Conservation (phyloP, 2,888 invertebrate species). For the Drymonia ruficornis region DNA sequence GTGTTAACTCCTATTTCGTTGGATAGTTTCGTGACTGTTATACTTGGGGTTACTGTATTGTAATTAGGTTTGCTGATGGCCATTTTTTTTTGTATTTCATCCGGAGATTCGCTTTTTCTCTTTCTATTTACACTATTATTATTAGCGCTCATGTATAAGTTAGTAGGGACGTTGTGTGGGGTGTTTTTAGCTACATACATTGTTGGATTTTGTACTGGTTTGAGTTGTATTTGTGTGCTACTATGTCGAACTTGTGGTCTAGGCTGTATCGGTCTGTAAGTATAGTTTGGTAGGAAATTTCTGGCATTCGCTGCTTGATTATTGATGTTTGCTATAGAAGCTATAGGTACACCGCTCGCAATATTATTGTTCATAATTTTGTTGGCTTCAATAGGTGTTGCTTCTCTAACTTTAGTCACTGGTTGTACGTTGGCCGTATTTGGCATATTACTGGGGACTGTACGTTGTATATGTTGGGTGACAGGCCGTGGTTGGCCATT, state of each 20-base stretch:
- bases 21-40: constrained; percentile 41
- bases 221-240: constrained; percentile 10
- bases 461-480: constrained; percentile 17
- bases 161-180: constrained; percentile 20
- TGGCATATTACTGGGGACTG: constrained; percentile 9
- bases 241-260: constrained; percentile 44
- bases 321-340: constrained; percentile 12
- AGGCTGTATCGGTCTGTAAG: constrained; percentile 63
- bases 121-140: constrained; percentile 48
- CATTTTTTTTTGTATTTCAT: constrained; percentile 58
- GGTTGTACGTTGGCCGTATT: constrained; percentile 25
- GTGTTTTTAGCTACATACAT: constrained; percentile 14
- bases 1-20: constrained; percentile 50
- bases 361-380: constrained; percentile 16
- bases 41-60: constrained; percentile 31
- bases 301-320: constrained; percentile 14
- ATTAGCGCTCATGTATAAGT: constrained; percentile 24
- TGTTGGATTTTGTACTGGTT: constrained; percentile 8
- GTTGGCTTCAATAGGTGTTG: constrained; percentile 19
- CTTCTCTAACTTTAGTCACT: constrained; percentile 25
- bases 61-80: constrained; percentile 24
- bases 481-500: constrained; percentile 34
- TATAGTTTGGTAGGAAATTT: constrained; percentile 44
- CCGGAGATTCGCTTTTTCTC: constrained; percentile 73
- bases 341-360: constrained; percentile 17